A percentile compares a stretch with the other conserved stretches of the same genome.
These are phyloP conservation scores for Phyllostomus hastatus DNA, from an alignment of 2,113 vertebrate genomes.

Conservation along the genomic window DNA sequence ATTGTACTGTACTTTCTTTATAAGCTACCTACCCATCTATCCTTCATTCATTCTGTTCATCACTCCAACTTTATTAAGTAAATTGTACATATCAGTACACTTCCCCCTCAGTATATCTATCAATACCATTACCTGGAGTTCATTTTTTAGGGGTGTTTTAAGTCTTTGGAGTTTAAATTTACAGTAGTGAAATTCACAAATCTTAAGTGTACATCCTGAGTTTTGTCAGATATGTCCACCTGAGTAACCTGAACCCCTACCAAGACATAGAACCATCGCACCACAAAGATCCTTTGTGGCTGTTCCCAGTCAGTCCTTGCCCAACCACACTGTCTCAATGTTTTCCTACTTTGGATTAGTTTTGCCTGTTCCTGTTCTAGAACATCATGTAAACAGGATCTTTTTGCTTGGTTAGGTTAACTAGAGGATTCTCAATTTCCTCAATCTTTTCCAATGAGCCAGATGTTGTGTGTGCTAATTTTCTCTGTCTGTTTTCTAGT, in stretches of 20 bases:
- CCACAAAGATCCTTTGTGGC: no score
- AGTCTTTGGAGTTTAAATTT: neutral
- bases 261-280: neutral
- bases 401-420: neutral
- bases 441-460: constrained; percentile 5
- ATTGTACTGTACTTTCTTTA: neutral
- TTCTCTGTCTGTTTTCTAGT: neutral
- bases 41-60: neutral
- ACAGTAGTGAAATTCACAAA: neutral
- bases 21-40: neutral
- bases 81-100: neutral
- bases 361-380: neutral
- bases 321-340: neutral
- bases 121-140: neutral
- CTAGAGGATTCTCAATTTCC: neutral
- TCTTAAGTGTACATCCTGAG: neutral
- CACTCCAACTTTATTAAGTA: neutral
- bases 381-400: neutral
- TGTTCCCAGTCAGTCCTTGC: neutral
- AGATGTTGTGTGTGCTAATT: neutral
- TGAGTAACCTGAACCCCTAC: neutral
- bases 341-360: neutral
- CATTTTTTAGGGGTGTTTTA: neutral
- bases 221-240: neutral
- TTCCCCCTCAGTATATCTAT: neutral